These are phyloP conservation scores for Cryptosula pallasiana DNA, from an alignment of 2,888 invertebrate species.

Conservation along the genomic window DNA sequence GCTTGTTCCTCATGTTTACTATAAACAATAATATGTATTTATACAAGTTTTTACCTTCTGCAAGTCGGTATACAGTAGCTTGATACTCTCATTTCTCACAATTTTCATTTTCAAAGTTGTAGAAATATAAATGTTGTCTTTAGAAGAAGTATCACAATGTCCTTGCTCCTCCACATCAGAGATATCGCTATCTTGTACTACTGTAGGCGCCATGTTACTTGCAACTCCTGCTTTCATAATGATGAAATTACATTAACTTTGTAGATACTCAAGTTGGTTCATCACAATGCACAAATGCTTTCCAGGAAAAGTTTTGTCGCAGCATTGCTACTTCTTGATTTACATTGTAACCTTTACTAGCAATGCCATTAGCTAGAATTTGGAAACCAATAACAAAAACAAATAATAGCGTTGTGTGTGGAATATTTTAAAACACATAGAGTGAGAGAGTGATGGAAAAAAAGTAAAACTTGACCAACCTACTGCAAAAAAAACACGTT, in stretches of 20 bases:
- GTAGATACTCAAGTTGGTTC: too few relatives aligned
- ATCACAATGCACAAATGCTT: too few relatives aligned
- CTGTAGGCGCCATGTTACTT: background rate
- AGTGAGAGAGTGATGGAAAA: too few relatives aligned
- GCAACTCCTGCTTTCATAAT: background rate
- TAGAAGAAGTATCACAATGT: background rate
- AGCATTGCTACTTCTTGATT: too few relatives aligned
- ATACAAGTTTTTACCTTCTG: background rate
- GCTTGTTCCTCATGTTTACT: too few relatives aligned
- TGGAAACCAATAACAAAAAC: too few relatives aligned
- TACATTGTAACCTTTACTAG: too few relatives aligned
- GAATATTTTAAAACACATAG: too few relatives aligned
- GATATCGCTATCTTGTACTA: background rate
- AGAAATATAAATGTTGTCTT: background rate
- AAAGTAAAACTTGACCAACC: too few relatives aligned
- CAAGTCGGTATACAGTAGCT: background rate
- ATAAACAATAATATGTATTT: too few relatives aligned
- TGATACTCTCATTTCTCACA: background rate
- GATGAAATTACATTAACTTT: background rate
- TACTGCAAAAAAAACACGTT: too few relatives aligned
- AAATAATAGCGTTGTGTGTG: too few relatives aligned
- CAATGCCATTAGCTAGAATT: background rate
- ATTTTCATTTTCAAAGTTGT: background rate
- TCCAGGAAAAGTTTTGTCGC: background rate
- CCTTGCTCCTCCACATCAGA: background rate